Conservation (phyloP, 1,140 invertebrate genomes). For the Procambarus clarkii region DNA sequence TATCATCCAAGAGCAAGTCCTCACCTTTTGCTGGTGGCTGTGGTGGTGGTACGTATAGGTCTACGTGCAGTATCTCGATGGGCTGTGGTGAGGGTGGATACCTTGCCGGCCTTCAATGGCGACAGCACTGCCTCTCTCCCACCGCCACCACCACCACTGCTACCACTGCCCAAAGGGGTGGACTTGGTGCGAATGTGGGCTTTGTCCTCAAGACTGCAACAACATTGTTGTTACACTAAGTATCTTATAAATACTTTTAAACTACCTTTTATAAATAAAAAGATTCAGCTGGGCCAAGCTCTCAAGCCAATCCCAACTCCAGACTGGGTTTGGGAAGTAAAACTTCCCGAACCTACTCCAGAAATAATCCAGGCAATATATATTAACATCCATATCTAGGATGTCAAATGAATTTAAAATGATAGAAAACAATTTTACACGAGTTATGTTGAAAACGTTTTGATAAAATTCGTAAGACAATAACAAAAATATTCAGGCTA, state of each 20-base stretch:
- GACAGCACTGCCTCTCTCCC: constrained; percentile 66
- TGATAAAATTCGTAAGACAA: no score
- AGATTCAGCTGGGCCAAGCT: no score
- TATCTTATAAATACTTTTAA: background rate
- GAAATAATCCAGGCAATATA: no score
- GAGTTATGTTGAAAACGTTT: no score
- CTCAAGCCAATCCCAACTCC: no score
- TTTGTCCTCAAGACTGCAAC: constrained; percentile 71
- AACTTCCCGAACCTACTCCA: no score
- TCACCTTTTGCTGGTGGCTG: constrained; percentile 67
- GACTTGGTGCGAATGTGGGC: constrained; percentile 72
- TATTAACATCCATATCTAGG: no score
- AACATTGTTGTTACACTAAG: constrained; percentile 14
- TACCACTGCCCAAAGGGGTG: constrained; percentile 64
- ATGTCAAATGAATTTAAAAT: no score
- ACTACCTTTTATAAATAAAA: no score
- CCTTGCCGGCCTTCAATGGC: constrained; percentile 63
- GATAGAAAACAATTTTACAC: no score
- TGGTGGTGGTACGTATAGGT: constrained; percentile 64
- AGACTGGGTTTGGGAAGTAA: no score
- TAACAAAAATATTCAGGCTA: no score
- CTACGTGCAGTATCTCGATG: constrained; percentile 66
- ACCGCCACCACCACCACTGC: constrained; percentile 44
- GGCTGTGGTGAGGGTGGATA: constrained; percentile 49
- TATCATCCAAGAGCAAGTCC: background rate